Conservation (phyloP, 2,888 invertebrate species). For the Folsomia manolachei region DNA sequence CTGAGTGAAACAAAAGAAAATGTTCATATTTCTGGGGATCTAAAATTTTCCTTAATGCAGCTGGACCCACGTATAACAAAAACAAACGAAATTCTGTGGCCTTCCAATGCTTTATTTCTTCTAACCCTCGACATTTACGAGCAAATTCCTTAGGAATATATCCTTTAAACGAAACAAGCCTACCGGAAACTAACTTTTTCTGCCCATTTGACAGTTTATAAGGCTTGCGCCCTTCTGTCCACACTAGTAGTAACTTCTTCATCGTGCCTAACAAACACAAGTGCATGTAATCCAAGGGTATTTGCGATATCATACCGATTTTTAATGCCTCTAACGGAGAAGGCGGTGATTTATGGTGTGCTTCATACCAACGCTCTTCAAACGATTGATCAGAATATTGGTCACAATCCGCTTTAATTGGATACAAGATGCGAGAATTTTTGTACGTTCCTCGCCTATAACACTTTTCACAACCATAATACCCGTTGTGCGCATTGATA, state of each 20-base stretch:
- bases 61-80: slow-evolving; percentile 27
- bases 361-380: slow-evolving; percentile 28
- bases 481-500: slow-evolving; percentile 5
- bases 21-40: slow-evolving; percentile 13
- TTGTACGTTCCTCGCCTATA: background rate
- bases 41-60: slow-evolving; percentile 6
- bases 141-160: slow-evolving; percentile 22
- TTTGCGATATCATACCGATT: slow-evolving; percentile 48
- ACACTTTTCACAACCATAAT: slow-evolving; percentile 22
- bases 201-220: slow-evolving; percentile 8
- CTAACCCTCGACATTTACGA: slow-evolving; percentile 22
- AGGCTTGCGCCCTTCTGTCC: slow-evolving; percentile 49
- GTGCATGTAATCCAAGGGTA: slow-evolving; percentile 52
- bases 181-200: slow-evolving; percentile 4
- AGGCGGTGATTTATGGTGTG: slow-evolving; percentile 40
- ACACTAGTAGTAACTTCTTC: slow-evolving; percentile 49
- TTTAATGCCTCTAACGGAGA: slow-evolving; percentile 40
- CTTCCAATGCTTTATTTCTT: slow-evolving; percentile 26
- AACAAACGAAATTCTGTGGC: slow-evolving; percentile 30
- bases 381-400: slow-evolving; percentile 24
- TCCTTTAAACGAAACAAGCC: slow-evolving; percentile 6
- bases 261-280: slow-evolving; percentile 51
- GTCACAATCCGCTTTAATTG: background rate
- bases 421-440: background rate
- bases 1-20: slow-evolving; percentile 25